Evolutionary conservation across 1,140 invertebrate genomes (phyloP), one percentile per base, ranked within the genome.

Genomic region (Cyclargus thomasi): DNA sequence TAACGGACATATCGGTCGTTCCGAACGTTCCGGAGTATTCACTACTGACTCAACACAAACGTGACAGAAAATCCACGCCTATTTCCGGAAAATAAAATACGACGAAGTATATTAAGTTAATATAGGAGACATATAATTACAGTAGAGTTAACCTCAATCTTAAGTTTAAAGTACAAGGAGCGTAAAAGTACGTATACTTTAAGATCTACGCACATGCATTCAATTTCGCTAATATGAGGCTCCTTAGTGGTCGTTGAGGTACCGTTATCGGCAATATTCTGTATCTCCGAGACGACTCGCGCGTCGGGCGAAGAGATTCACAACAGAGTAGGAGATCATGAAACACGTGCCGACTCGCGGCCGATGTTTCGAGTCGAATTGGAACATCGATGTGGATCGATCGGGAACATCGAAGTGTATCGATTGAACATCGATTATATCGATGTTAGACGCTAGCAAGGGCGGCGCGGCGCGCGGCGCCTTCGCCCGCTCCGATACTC

Each of bases 401-500:
- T 10, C 14, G 39, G 55, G 55, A 59, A 59, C 55, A 59, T 59
- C 55, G 55, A 59, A 59, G 14, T 21, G 17, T 59, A 59, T 59
- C 55, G 55, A 59, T 20, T 16, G 39, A 47, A 47, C 14, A 47
- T 47, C 39, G 39, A 47, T 59, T 39, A 64, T 64, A 64, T 47
- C 36, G 29, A 64, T 59, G 63, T 47, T 64, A 39, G 63, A 64
- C 29, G 36, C 63, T 20, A 39, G 63, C 39, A 21, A 59, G 59
- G 62, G 59, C 36, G 62, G 35, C 63, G 63, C 29, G 17, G 36
- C 29, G 18, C 35, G 35, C n/a, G 63, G 63, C 36, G 63, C 63
- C 63, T 64, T 39, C 63, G 64, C 64, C 62, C 64, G 63, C 67
- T 65, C 63, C 63, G 65, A 66, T 65, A 65, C 69, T 70, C 53